Percentiles rank a stretch among this genome's conserved stretches.
These are phyloP conservation scores for Ptychochromis oligacanthus DNA, from an alignment of 2,113 vertebrate species.

Conservation along the genomic window DNA sequence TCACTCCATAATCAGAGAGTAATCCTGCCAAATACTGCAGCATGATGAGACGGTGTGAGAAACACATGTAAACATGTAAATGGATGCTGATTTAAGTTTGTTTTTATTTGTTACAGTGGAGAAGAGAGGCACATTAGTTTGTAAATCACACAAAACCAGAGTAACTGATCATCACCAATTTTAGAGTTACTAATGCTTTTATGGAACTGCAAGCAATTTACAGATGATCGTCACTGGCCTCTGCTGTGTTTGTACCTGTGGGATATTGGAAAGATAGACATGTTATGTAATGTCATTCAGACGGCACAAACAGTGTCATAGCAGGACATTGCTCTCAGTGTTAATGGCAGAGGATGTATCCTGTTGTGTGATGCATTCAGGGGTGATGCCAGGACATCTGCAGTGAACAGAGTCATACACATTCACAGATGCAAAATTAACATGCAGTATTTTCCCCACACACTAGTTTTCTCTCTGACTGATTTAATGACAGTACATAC, in stretches of 20 bases:
- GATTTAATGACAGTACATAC: slow-evolving; percentile 10
- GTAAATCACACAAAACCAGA: background rate
- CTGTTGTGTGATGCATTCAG: background rate
- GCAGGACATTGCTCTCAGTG: slow-evolving; percentile 1
- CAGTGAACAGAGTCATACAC: background rate
- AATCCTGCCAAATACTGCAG: background rate
- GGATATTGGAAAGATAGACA: slow-evolving; percentile 7
- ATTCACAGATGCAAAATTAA: background rate
- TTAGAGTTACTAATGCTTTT: background rate
- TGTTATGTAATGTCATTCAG: slow-evolving; percentile 35
- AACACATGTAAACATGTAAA: background rate
- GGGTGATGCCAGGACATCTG: slow-evolving; percentile 66
- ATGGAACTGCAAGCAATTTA: background rate
- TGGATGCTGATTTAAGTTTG: background rate
- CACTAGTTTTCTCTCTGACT: background rate
- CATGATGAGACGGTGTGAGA: background rate
- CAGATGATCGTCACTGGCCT: background rate
- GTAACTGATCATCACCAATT: background rate
- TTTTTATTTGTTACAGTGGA: rapidly evolving
- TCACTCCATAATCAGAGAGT: background rate
- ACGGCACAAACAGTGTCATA: background rate
- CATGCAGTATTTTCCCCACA: background rate
- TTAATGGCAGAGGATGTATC: slow-evolving; percentile 26
- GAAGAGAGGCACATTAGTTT: background rate
- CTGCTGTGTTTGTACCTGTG: background rate